Conservation (phyloP, 2,113 vertebrate genomes). For the Spermophilus dauricus region DNA sequence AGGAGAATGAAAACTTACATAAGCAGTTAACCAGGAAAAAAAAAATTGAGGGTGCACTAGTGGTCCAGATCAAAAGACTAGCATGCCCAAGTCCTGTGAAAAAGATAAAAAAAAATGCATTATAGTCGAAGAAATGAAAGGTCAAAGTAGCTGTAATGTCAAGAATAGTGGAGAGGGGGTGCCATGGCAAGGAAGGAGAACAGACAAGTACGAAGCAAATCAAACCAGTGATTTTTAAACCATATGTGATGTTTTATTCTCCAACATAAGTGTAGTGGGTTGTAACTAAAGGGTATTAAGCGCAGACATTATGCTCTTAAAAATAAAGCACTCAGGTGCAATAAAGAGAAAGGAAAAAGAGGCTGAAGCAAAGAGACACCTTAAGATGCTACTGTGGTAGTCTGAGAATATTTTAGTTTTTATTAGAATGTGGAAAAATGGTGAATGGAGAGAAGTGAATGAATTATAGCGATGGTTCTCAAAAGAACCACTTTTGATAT, state of each 20-base stretch:
- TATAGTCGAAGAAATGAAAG: not conserved
- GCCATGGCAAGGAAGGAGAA: not conserved
- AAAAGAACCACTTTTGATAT: not conserved
- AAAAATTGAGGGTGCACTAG: accelerated
- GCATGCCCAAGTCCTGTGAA: not conserved
- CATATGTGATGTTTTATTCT: not conserved
- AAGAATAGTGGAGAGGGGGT: not conserved
- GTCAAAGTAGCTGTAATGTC: not conserved
- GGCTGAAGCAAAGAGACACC: not conserved
- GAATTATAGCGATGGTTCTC: not conserved
- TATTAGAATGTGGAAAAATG: not conserved
- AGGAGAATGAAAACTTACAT: not conserved
- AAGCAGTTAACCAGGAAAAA: not conserved
- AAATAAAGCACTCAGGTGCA: not conserved
- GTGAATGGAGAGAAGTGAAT: not conserved
- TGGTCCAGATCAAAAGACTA: not conserved
- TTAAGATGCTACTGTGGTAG: not conserved
- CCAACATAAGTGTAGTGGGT: not conserved
- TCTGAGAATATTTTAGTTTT: not conserved
- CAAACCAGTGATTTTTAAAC: not conserved
- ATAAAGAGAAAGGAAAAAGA: not conserved
- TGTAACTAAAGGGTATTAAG: not conserved
- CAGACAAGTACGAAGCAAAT: not conserved
- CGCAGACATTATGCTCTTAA: not conserved
- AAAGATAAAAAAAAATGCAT: not conserved